phyloP scores from a whole-genome alignment of 2,888 invertebrate genomes.

The Drosophila nr. perissopoda region DNA sequence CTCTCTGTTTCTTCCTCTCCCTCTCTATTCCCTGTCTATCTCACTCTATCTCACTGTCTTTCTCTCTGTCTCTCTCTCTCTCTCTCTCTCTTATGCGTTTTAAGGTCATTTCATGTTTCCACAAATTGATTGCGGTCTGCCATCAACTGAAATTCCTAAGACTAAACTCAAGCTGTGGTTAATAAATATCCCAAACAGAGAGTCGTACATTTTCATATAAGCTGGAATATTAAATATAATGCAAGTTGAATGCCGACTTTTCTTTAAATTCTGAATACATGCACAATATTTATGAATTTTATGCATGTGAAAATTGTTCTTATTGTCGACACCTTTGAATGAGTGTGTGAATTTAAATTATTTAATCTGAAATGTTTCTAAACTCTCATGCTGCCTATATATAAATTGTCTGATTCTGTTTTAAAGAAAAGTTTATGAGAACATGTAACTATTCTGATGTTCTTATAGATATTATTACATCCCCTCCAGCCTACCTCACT shows the following conservation, averaged over 20 bases:
- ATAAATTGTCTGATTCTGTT: neutral
- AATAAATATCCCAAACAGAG: neutral
- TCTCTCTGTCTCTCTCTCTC: neutral
- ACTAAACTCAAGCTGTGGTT: neutral
- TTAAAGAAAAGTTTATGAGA: too few relatives aligned
- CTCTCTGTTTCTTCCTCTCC: neutral
- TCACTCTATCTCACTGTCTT: neutral
- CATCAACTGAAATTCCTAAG: conserved; percentile 1
- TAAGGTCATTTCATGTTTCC: conserved; percentile 22
- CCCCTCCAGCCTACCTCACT: neutral
- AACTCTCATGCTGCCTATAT: neutral
- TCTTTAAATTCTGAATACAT: neutral
- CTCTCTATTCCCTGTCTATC: neutral
- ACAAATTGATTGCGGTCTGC: conserved; percentile 8
- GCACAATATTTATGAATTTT: neutral
- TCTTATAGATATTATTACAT: neutral
- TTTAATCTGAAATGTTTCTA: neutral
- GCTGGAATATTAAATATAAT: neutral
- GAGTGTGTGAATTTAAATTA: neutral
- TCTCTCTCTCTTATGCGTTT: conserved; percentile 19
- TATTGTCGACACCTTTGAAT: neutral
- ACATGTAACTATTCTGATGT: neutral
- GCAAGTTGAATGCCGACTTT: neutral
- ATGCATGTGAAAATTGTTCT: neutral
- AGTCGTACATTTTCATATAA: neutral